These are phyloP conservation scores for Conistra vaccinii DNA, from an alignment of 2,888 invertebrate species.

Conservation along the genomic window DNA sequence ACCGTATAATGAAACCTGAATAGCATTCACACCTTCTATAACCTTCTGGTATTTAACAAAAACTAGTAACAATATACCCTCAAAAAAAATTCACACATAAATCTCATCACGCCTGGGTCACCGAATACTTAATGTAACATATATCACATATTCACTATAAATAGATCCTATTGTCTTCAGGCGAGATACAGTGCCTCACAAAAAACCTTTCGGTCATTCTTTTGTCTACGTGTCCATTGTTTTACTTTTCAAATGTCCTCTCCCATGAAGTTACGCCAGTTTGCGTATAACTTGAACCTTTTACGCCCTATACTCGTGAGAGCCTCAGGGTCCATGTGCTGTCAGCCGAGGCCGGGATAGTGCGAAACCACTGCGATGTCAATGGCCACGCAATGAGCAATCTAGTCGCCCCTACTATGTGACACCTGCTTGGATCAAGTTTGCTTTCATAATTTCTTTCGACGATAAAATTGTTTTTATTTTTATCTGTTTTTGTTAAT, in stretches of 20 bases:
- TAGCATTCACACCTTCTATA: constrained; percentile 23
- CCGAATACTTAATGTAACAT: constrained; percentile 52
- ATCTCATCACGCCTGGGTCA: constrained; percentile 53
- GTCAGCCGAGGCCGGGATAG: constrained; percentile 53
- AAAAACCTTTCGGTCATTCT: constrained; percentile 69
- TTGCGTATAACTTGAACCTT: constrained; percentile 70
- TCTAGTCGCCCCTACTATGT: constrained; percentile 52
- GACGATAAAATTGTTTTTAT: constrained; percentile 23
- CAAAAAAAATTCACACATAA: constrained; percentile 63
- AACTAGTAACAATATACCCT: constrained; percentile 49
- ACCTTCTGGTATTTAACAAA: constrained; percentile 38
- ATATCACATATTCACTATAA: constrained; percentile 59
- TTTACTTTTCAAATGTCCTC: constrained; percentile 65
- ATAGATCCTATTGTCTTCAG: constrained; percentile 65
- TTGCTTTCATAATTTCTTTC: constrained; percentile 46
- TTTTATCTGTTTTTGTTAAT: constrained; percentile 22
- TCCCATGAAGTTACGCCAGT: constrained; percentile 68
- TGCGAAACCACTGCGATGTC: constrained; percentile 62
- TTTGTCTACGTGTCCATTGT: constrained; percentile 67
- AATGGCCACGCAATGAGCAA: constrained; percentile 59
- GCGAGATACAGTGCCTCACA: constrained; percentile 61
- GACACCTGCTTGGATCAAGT: constrained; percentile 34
- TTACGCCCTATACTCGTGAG: constrained; percentile 68
- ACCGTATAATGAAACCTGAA: constrained; percentile 7
- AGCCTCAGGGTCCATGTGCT: constrained; percentile 62